phyloP scores from a whole-genome alignment of 1,140 invertebrate genomes.

The Ectropis grisescens region DNA sequence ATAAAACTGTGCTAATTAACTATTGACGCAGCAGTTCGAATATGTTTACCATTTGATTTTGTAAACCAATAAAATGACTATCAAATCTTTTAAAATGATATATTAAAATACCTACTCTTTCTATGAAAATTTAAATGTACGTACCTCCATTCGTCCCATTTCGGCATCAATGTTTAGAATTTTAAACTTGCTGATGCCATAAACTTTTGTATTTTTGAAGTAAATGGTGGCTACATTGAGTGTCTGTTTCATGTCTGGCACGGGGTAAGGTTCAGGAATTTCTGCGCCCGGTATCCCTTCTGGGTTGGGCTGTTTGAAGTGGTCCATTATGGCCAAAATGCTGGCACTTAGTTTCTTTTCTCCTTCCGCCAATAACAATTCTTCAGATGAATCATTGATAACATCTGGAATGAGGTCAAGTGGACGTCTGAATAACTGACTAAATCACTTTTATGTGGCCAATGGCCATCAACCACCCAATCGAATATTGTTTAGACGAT shows the following conservation, averaged over 20 bases:
- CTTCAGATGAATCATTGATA: too few species aligned
- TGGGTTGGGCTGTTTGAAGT: constrained; percentile 83
- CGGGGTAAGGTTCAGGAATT: constrained; percentile 82
- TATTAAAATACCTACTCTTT: background rate
- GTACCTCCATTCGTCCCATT: constrained; percentile 47
- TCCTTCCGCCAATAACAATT: constrained; percentile 61
- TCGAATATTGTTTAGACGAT: too few species aligned
- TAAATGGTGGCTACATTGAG: constrained; percentile 77
- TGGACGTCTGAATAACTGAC: too few species aligned
- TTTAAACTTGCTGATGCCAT: constrained; percentile 84
- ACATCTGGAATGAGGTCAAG: too few species aligned
- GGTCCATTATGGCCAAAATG: constrained; percentile 80
- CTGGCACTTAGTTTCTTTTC: constrained; percentile 79
- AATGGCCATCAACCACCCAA: too few species aligned
- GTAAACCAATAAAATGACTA: background rate
- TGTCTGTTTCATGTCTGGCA: constrained; percentile 81
- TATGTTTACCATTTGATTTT: background rate
- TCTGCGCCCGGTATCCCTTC: constrained; percentile 81
- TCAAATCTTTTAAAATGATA: background rate
- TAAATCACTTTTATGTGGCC: too few species aligned
- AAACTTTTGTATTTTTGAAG: constrained; percentile 78
- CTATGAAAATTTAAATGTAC: background rate
- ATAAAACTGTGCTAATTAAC: too few species aligned
- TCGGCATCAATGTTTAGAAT: constrained; percentile 65
- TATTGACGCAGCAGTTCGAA: too few species aligned